A percentile compares a stretch with the other conserved stretches of the same genome.
These are phyloP conservation scores for Heliconius melpomene DNA, from an alignment of 1,140 invertebrate genomes.

Conservation along the genomic window DNA sequence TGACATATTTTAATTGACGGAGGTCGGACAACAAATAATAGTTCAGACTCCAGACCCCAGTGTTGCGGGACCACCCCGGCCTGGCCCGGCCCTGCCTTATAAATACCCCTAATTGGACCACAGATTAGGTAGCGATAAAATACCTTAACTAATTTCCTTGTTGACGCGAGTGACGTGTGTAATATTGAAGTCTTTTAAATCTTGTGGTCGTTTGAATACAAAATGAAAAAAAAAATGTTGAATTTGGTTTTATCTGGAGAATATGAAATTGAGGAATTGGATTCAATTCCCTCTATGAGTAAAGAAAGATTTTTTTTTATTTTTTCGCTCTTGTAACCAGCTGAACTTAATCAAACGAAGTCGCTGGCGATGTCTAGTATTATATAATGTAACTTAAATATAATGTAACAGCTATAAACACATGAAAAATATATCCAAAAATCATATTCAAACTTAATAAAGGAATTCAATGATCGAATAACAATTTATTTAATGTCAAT, in stretches of 20 bases:
- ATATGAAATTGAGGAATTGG: too few relatives aligned
- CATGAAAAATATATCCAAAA: too few relatives aligned
- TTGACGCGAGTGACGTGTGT: constrained; percentile 44
- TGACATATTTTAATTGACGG: constrained; percentile 63
- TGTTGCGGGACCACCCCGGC: constrained; percentile 54
- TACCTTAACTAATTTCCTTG: constrained; percentile 30
- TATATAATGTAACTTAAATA: too few relatives aligned
- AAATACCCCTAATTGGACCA: constrained; percentile 62
- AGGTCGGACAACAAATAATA: constrained; percentile 43
- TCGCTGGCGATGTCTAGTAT: too few relatives aligned
- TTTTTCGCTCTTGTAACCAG: too few relatives aligned
- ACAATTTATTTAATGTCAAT: constrained; percentile 3
- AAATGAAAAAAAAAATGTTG: too few relatives aligned
- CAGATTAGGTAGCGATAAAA: constrained; percentile 60
- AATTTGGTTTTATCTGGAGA: too few relatives aligned
- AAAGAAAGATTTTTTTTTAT: too few relatives aligned
- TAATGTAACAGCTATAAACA: too few relatives aligned
- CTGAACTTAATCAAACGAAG: too few relatives aligned
- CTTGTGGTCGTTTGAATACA: too few relatives aligned
- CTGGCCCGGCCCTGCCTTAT: constrained; percentile 41
- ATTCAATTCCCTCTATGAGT: too few relatives aligned
- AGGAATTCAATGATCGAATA: neutral
- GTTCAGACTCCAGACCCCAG: constrained; percentile 7
- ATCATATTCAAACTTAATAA: neutral
- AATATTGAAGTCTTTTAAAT: constrained; percentile 10